Base-by-base conservation (phyloP, 2,888 invertebrate species). In the Drosophila pegasa region DNA sequence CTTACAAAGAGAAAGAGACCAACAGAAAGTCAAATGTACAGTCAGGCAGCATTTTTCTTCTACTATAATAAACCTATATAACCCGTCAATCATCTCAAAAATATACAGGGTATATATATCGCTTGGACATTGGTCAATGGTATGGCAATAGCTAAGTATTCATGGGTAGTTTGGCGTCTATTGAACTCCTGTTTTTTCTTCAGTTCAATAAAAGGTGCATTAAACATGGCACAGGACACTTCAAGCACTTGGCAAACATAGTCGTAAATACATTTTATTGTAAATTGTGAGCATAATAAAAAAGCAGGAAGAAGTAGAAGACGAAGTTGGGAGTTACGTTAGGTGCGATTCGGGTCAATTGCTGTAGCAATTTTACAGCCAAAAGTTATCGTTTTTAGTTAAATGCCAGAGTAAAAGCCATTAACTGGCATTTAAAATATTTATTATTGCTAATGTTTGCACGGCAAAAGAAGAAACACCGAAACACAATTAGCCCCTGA, bases 211-310 rank as follows among this genome's bases (percentile, higher is more conserved):
- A 86, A 86, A 88, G 78, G 69, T 80, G 80, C 86, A 87, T 86
- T 86, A 88, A 86, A 81, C 74, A 85, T 71, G 72, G 59, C 59
- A 72, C 52, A 43, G 65, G 65, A 18, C 64, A 61, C 82, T 64
- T 62, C 47, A 65, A 83, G 80, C 69, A 85, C 75, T 86, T 50
- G 63, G 66, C 79, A 81, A 83, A 86, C 86, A 81, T 77, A 71
- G 84, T 88, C 88, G 85, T 86, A 87, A 86, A 86, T 85, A 75
- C 63, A 78, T 88, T 86, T 88, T 81, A 88, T 84, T 84, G 79
- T 87, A 79, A 81, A 87, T 88, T 88, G 86, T 65, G 86, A 58
- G 55, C 54, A 55, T 59, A 45, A 69, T 85, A 71, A 71, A 79
- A 85, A 75, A 9, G 8, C n/a, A 14, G 1, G 8, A 5, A 16